Percentiles rank a stretch among this genome's conserved stretches.
These are phyloP conservation scores for Baronia brevicornis DNA, from an alignment of 2,888 invertebrate species.

Conservation along the genomic window DNA sequence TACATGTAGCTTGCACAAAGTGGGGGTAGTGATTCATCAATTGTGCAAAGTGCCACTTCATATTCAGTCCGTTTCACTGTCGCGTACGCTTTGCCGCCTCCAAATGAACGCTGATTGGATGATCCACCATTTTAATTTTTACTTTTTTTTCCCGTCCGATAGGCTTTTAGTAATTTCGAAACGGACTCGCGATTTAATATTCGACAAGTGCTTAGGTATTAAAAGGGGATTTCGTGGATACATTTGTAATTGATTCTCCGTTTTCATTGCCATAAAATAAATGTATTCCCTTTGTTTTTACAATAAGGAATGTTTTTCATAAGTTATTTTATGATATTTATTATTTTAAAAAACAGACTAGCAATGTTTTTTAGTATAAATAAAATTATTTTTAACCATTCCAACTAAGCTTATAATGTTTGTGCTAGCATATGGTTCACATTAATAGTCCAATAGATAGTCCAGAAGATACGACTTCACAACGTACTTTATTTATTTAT, in stretches of 20 bases:
- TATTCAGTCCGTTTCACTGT: slow-evolving; percentile 53
- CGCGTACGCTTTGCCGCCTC: slow-evolving; percentile 46
- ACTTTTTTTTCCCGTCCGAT: slow-evolving; percentile 19
- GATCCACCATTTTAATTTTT: slow-evolving; percentile 33
- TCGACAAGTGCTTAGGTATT: slow-evolving; percentile 17
- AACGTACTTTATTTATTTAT: no score
- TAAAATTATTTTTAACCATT: no score
- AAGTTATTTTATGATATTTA: no score
- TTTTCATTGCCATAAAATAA: slow-evolving; percentile 1
- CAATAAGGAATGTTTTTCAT: slow-evolving; percentile 2
- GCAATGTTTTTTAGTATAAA: no score
- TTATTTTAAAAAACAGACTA: no score
- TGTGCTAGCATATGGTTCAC: no score
- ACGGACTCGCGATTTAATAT: slow-evolving; percentile 19
- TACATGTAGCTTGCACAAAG: slow-evolving; percentile 21
- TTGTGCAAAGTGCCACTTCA: slow-evolving; percentile 66
- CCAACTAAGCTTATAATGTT: no score
- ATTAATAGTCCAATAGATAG: no score
- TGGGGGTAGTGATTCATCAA: slow-evolving; percentile 60
- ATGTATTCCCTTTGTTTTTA: slow-evolving; percentile 5
- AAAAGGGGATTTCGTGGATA: slow-evolving; percentile 17
- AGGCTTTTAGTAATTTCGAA: slow-evolving; percentile 20
- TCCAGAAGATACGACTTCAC: no score
- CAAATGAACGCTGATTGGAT: slow-evolving; percentile 46
- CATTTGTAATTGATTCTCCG: slow-evolving; percentile 7